A percentile compares a stretch with the other conserved stretches of the same genome.
Conservation (phyloP, 2,797 vertebrate species). For the Antennarius maculatus region DNA sequence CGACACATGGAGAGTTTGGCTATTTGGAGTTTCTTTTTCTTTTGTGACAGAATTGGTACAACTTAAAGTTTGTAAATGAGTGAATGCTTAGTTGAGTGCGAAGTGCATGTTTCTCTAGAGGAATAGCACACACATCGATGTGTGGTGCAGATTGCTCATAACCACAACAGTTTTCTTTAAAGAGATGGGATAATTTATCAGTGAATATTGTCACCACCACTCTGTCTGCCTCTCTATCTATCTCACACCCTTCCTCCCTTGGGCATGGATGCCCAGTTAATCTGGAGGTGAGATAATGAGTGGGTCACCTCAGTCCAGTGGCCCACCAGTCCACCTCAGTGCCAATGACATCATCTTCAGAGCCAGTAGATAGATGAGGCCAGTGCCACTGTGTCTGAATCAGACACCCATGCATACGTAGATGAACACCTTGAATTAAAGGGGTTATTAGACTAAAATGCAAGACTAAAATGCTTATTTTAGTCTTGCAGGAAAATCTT, state of each 20-base stretch:
- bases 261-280: conserved; percentile 63
- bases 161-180: conserved; percentile 68
- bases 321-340: conserved; percentile 61
- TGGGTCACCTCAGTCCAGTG: conserved; percentile 56
- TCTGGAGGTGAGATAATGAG: conserved; percentile 73
- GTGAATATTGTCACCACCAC: conserved; percentile 45
- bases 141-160: conserved; percentile 55
- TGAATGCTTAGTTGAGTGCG: conserved; percentile 4
- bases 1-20: conserved; percentile 31
- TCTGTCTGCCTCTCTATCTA: conserved; percentile 46
- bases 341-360: conserved; percentile 73
- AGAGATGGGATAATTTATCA: conserved; percentile 63
- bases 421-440: neutral
- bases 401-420: conserved; percentile 18
- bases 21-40: conserved; percentile 29
- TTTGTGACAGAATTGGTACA: conserved; percentile 21
- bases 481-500: too few species aligned
- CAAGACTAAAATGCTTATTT: too few species aligned
- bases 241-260: conserved; percentile 26
- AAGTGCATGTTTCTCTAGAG: conserved; percentile 15
- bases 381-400: conserved; percentile 46
- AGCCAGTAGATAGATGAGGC: conserved; percentile 63
- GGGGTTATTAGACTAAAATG: too few species aligned
- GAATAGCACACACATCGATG: conserved; percentile 17
- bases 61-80: conserved; percentile 1